These are phyloP conservation scores for Agriopis marginaria DNA, from an alignment of 2,888 invertebrate species.

Conservation along the genomic window DNA sequence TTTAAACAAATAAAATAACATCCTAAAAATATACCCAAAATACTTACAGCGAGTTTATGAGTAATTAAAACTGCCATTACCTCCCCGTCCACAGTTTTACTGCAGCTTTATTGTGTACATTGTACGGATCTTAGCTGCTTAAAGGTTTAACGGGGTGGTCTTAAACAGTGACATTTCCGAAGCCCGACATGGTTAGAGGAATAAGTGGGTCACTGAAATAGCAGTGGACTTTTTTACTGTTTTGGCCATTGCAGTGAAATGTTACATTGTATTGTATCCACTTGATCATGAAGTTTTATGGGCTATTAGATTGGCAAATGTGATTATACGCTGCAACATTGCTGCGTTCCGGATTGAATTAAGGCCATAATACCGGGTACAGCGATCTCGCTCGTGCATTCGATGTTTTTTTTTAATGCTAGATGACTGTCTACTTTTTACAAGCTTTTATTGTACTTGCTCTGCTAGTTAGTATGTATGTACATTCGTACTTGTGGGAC, in stretches of 20 bases:
- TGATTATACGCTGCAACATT: neutral
- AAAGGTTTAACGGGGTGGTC: constrained; percentile 13
- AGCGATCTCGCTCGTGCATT: no score
- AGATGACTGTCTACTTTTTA: no score
- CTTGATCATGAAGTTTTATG: constrained; percentile 1
- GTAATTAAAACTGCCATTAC: constrained; percentile 26
- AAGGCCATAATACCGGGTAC: no score
- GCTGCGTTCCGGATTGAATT: no score
- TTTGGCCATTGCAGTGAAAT: constrained; percentile 5
- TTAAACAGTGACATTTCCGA: constrained; percentile 27
- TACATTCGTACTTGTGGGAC: no score
- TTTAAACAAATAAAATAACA: neutral
- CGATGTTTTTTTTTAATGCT: no score
- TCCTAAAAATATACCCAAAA: neutral
- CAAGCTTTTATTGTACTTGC: no score
- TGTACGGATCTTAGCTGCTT: constrained; percentile 18
- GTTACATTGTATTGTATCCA: neutral
- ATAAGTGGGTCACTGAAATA: constrained; percentile 16
- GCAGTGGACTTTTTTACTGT: neutral
- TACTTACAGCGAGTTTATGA: constrained; percentile 10
- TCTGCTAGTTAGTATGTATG: no score
- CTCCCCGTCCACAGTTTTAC: constrained; percentile 26
- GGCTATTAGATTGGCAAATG: neutral
- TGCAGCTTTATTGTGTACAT: constrained; percentile 36
- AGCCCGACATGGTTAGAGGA: constrained; percentile 2